Conservation (phyloP, 1,140 invertebrate genomes). For the Homarus americanus region DNA sequence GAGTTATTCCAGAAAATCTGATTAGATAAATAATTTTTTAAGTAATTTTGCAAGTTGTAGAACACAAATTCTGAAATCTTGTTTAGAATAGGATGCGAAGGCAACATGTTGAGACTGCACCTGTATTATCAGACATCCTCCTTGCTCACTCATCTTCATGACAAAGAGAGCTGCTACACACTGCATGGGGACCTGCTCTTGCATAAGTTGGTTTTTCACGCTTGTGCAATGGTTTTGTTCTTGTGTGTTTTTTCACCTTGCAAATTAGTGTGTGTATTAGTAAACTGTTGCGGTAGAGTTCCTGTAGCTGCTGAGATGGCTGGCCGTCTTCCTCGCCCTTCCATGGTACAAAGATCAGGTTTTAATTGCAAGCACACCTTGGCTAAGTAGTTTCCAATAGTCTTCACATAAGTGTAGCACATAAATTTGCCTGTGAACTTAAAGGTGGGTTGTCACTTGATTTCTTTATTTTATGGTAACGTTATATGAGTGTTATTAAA, state of each 20-base stretch:
- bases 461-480: not conserved
- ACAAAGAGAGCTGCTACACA: not conserved
- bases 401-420: slow-evolving; percentile 1
- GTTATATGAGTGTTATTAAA: not conserved
- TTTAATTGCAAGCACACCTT: not conserved
- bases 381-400: not conserved
- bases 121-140: not conserved
- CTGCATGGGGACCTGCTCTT: not conserved
- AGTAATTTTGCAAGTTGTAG: not conserved
- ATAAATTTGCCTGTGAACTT: not conserved
- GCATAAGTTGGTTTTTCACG: not conserved
- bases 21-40: not conserved
- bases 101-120: not conserved
- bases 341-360: not conserved
- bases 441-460: not conserved
- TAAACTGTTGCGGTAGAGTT: not conserved
- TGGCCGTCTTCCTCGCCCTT: not conserved
- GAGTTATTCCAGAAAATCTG: not conserved
- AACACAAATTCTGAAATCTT: not conserved
- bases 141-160: not conserved
- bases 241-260: not conserved
- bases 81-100: not conserved
- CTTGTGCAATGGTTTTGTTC: not conserved
- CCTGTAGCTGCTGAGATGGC: not conserved
- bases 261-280: not conserved